Evolutionary conservation across 2,888 invertebrate species (phyloP).

Genomic region (Ischnura elegans): DNA sequence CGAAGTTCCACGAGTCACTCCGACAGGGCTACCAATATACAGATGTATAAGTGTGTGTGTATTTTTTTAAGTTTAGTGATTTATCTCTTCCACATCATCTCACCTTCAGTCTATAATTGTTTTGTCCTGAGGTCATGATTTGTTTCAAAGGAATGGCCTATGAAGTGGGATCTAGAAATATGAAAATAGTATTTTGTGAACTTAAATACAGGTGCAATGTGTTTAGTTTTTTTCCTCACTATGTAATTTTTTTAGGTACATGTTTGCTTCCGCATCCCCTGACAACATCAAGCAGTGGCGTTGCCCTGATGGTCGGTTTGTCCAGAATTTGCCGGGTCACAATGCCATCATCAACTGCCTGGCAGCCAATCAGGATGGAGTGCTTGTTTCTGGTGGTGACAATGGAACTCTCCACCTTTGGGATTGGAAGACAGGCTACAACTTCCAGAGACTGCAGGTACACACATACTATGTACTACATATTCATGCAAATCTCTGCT

Average conservation of each 20-base stretch:
- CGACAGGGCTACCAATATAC: too few relatives aligned
- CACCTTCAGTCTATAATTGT: too few relatives aligned
- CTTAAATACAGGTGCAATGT: too few relatives aligned
- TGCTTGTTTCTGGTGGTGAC: conserved; percentile 98
- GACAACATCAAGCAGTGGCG: conserved; percentile 99
- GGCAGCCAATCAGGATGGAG: conserved; percentile 96
- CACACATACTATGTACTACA: not conserved
- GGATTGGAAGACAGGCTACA: conserved; percentile 99
- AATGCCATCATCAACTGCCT: conserved; percentile 98
- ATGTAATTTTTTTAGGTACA: conserved; percentile 81
- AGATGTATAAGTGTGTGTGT: too few relatives aligned
- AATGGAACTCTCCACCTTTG: conserved; percentile 98
- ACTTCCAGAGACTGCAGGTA: conserved; percentile 95
- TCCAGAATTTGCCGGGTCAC: conserved; percentile 97
- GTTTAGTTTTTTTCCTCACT: not conserved
- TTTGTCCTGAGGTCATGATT: too few relatives aligned
- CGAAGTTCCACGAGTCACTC: too few relatives aligned
- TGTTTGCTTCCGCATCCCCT: conserved; percentile 98
- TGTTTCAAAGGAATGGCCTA: too few relatives aligned
- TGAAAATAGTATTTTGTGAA: too few relatives aligned
- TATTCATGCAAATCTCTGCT: not conserved
- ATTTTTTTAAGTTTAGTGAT: too few relatives aligned
- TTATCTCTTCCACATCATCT: too few relatives aligned
- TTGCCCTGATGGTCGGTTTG: conserved; percentile 97
- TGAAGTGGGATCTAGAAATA: too few relatives aligned